Percentiles rank a stretch among this genome's conserved stretches.
phyloP scores from a whole-genome alignment of 2,113 vertebrate species.

The Apistogramma diplotaenia region DNA sequence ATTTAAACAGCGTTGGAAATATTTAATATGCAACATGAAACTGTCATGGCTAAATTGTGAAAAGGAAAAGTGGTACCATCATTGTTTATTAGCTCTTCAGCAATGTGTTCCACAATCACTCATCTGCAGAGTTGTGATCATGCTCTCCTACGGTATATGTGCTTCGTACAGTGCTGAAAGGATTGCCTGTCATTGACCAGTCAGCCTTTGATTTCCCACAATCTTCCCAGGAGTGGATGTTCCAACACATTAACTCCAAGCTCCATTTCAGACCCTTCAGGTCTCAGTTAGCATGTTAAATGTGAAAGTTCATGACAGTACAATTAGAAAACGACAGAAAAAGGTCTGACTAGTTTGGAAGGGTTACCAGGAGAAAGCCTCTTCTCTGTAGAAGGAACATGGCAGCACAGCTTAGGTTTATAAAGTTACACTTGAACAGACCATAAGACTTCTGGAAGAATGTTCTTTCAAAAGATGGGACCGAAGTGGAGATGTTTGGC shows the following conservation, averaged over 20 bases:
- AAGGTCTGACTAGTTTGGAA: too few species aligned
- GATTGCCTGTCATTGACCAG: neutral
- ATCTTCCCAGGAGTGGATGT: too few species aligned
- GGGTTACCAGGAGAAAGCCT: neutral
- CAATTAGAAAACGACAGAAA: too few species aligned
- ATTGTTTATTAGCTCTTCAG: neutral
- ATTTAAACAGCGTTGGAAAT: neutral
- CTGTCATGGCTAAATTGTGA: neutral
- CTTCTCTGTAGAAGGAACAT: neutral
- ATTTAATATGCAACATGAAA: neutral
- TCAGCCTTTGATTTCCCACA: neutral
- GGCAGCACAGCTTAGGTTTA: neutral
- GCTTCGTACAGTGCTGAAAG: neutral
- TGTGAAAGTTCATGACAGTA: neutral
- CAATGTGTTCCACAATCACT: too few species aligned
- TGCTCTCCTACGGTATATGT: neutral
- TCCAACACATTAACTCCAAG: neutral
- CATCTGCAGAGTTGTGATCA: neutral
- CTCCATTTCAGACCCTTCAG: neutral
- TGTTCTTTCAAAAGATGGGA: neutral
- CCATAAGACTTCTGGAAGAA: neutral
- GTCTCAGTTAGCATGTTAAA: neutral
- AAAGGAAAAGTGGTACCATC: neutral
- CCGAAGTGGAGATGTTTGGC: neutral
- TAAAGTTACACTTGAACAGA: neutral